phyloP scores from a whole-genome alignment of 2,113 vertebrate genomes.

The Crocuta crocuta region DNA sequence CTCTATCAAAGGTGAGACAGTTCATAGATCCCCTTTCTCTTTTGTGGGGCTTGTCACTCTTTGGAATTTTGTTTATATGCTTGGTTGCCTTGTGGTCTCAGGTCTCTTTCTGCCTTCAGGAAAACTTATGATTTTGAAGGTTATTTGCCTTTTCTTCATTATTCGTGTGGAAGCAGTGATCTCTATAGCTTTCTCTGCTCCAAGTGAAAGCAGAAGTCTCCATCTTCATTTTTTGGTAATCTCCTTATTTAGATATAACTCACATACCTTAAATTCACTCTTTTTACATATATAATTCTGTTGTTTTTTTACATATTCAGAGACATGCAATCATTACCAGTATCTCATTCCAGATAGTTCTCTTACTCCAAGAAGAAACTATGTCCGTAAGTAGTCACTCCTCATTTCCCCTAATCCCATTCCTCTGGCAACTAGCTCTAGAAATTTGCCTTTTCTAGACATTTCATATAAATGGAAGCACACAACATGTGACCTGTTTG shows the following conservation, averaged over 20 bases:
- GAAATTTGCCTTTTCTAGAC: neutral
- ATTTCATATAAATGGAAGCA: neutral
- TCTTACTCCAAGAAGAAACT: neutral
- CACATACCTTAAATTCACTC: neutral
- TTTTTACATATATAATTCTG: neutral
- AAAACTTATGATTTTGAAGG: neutral
- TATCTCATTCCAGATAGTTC: neutral
- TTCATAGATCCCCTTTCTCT: neutral
- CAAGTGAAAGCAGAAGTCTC: neutral
- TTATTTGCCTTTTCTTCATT: neutral
- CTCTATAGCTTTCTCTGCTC: neutral
- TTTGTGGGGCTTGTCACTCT: neutral
- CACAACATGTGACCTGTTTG: neutral
- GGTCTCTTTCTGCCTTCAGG: neutral
- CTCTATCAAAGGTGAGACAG: neutral
- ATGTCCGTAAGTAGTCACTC: neutral
- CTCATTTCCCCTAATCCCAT: neutral
- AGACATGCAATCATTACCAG: neutral
- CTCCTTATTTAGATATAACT: neutral
- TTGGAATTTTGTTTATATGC: neutral
- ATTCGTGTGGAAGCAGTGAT: neutral
- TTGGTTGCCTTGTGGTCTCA: neutral
- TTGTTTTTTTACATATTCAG: neutral
- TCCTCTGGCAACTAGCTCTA: neutral
- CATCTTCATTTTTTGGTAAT: neutral